Conservation (phyloP, 2,113 vertebrate species). For the Todiramphus saurophagus region DNA sequence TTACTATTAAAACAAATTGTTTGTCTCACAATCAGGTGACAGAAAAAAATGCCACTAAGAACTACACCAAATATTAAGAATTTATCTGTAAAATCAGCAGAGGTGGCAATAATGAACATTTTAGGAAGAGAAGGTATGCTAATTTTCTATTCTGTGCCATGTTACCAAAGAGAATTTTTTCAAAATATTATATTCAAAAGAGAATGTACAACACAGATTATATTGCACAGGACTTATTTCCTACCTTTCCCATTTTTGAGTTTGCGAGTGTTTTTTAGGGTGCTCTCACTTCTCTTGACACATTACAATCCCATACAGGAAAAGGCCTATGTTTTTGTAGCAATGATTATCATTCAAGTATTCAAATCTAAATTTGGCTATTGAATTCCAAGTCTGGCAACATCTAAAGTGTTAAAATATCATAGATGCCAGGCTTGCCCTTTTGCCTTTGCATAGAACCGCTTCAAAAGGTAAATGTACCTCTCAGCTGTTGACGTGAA, state of each 20-base stretch:
- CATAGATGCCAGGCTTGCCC: not conserved
- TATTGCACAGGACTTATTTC: not conserved
- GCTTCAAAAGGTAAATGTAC: not conserved
- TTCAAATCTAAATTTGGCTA: not conserved
- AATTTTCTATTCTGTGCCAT: not conserved
- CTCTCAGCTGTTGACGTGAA: not conserved
- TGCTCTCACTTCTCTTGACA: not conserved
- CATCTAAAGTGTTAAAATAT: not conserved
- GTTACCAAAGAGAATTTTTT: not conserved
- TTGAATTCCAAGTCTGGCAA: not conserved
- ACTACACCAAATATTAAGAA: not conserved
- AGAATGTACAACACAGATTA: not conserved
- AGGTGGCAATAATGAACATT: not conserved
- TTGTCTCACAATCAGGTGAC: not conserved
- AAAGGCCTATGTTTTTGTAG: not conserved
- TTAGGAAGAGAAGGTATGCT: rapidly evolving
- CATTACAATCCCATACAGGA: not conserved
- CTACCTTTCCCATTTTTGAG: not conserved
- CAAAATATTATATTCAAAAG: not conserved
- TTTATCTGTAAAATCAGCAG: not conserved
- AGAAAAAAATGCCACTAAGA: not conserved
- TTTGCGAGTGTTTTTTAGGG: not conserved
- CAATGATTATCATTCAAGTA: not conserved
- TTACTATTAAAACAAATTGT: not conserved
- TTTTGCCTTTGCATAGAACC: not conserved